A percentile compares a stretch with the other conserved stretches of the same genome.
Evolutionary conservation across 2,888 invertebrate genomes (phyloP).

Genomic region (Spilosoma lubricipeda): DNA sequence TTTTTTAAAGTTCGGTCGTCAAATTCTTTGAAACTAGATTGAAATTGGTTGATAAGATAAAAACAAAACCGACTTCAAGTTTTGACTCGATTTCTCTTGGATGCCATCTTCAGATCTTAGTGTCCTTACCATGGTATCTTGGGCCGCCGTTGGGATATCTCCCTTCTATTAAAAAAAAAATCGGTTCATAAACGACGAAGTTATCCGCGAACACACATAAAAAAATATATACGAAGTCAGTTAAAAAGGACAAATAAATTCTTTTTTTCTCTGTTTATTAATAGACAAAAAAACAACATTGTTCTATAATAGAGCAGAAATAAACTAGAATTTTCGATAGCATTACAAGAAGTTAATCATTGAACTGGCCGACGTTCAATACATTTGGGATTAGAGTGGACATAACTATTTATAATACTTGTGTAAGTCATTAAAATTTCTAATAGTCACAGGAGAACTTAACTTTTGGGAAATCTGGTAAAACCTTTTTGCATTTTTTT

Average conservation of each 20-base stretch:
- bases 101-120: too few species aligned
- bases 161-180: too few species aligned
- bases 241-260: too few species aligned
- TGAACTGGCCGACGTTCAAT: neutral
- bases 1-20: too few species aligned
- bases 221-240: too few species aligned
- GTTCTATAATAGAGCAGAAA: neutral
- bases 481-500: neutral
- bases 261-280: neutral
- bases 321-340: neutral
- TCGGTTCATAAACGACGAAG: too few species aligned
- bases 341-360: neutral
- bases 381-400: neutral
- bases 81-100: too few species aligned
- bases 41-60: neutral
- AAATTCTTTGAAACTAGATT: too few species aligned
- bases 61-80: too few species aligned
- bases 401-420: neutral
- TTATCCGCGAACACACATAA: too few species aligned
- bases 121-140: too few species aligned
- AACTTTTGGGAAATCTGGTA: neutral
- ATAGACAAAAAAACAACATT: neutral
- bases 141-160: too few species aligned
- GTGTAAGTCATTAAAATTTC: neutral
- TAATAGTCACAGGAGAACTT: neutral